Percentiles rank a stretch among this genome's conserved stretches.
phyloP scores from a whole-genome alignment of 1,140 invertebrate genomes.

The Dreissena polymorpha region DNA sequence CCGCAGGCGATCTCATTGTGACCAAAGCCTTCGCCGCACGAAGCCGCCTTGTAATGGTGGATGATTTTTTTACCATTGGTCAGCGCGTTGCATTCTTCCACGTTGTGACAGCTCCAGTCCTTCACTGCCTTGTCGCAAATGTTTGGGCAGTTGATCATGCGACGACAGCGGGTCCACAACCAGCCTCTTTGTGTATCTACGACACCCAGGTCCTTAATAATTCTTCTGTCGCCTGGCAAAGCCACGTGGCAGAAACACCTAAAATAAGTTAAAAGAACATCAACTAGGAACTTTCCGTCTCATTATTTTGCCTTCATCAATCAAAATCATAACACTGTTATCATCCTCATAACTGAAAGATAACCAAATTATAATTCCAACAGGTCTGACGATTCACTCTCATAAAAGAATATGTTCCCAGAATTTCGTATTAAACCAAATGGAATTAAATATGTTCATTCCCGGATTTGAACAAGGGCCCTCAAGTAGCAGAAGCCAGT shows the following conservation, averaged over 20 bases:
- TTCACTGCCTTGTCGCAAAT: neutral
- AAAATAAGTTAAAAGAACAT: neutral
- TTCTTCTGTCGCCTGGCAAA: too few species aligned
- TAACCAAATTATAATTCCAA: too few species aligned
- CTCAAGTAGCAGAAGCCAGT: too few species aligned
- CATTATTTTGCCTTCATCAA: too few species aligned
- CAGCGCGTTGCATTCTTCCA: neutral
- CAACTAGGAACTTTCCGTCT: too few species aligned
- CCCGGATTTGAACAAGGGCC: too few species aligned
- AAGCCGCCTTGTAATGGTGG: neutral
- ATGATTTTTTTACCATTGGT: neutral
- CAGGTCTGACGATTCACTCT: too few species aligned
- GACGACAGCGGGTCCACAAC: neutral
- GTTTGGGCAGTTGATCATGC: neutral
- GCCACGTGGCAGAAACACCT: slow-evolving; percentile 3
- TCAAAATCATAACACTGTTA: too few species aligned
- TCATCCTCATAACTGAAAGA: too few species aligned
- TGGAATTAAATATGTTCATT: too few species aligned
- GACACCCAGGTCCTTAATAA: neutral
- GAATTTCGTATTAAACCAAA: too few species aligned
- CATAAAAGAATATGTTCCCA: too few species aligned
- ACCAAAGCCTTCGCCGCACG: neutral
- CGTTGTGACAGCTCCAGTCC: neutral
- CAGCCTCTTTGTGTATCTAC: neutral
- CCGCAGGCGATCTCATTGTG: neutral